phyloP scores from a whole-genome alignment of 2,888 invertebrate genomes.

The Pseudococcus longispinus region DNA sequence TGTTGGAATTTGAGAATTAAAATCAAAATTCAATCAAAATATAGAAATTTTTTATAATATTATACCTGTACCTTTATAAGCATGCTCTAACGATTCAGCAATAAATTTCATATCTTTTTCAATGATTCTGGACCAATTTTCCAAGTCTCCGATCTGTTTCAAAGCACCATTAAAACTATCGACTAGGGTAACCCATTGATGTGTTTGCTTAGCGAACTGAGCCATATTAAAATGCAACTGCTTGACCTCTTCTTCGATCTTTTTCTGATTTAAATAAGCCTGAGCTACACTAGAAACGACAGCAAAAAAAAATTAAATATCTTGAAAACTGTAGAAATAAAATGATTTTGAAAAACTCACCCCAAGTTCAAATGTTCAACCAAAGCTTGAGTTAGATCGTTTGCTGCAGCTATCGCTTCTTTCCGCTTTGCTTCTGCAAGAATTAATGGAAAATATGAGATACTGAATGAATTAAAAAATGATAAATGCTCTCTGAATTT shows the following conservation, averaged over 20 bases:
- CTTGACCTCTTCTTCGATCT: slow-evolving; percentile 96
- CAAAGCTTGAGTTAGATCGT: slow-evolving; percentile 88
- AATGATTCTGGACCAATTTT: slow-evolving; percentile 97
- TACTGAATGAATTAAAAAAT: background rate
- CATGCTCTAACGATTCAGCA: slow-evolving; percentile 89
- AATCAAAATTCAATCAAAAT: background rate
- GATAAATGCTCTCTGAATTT: background rate
- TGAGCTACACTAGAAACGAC: slow-evolving; percentile 84
- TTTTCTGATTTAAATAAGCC: slow-evolving; percentile 97
- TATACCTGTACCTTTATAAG: slow-evolving; percentile 74
- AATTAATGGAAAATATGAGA: background rate
- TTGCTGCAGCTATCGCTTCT: slow-evolving; percentile 91
- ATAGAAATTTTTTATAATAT: background rate
- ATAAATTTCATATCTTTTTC: slow-evolving; percentile 95
- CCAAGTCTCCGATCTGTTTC: slow-evolving; percentile 97
- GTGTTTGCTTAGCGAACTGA: slow-evolving; percentile 94
- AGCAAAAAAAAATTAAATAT: slow-evolving; percentile 53
- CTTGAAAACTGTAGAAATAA: background rate
- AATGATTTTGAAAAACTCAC: slow-evolving; percentile 66
- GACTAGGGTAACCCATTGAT: slow-evolving; percentile 93
- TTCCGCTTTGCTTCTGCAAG: slow-evolving; percentile 86
- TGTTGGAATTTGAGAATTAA: background rate
- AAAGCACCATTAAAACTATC: slow-evolving; percentile 86
- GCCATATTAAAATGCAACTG: slow-evolving; percentile 91
- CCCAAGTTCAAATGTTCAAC: slow-evolving; percentile 98